Base-by-base conservation (phyloP, 2,888 invertebrate genomes). In the Gerris lacustris region DNA sequence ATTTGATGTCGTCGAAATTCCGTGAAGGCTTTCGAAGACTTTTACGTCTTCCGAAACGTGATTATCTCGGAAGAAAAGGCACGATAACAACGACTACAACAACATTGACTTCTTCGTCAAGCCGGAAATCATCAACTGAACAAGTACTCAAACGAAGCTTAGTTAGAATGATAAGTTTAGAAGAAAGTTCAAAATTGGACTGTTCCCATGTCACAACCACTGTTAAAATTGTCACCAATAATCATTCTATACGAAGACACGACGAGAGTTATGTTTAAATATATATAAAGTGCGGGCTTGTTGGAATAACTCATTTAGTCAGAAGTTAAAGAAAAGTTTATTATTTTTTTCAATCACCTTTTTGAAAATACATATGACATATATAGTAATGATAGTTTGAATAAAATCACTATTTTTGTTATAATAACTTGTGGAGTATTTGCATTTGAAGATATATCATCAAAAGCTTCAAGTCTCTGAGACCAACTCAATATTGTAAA, bases 1-100 rank as follows among this genome's bases (percentile, higher is more conserved):
- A 94, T 79, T 82, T 94, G 74, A 92, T 94, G 90, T 93, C 92
- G 64, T 91, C 92, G 5, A 94, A 93, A 81, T 95, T 95, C 79
- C 86, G 94, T 5, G 86, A 87, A 71, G 92, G 91, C 0, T 92
- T 92, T 77, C 69, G 73, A 66, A 71, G 72, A 31, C 71, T 75
- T 63, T 69, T 73, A 74, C 84, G 85, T 6, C 78, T 82, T 44
- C 78, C 78, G 44, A 80, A 77, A 71, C 80, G 83, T 70, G 83
- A 83, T 72, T 85, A 83, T 62, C 85, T 88, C 78, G 85, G 85
- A 74, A 83, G 88, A 73, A 84, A 86, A 76, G 87, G 87, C 72
- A 88, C 88, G 5, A 84, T 88, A 79, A 84, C 86, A 75, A 84
- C 86, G 75, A 87, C 87, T 0, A 86, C 86, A 0, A 86, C 85